phyloP scores from a whole-genome alignment of 2,113 vertebrate genomes.

The Mesocricetus auratus region DNA sequence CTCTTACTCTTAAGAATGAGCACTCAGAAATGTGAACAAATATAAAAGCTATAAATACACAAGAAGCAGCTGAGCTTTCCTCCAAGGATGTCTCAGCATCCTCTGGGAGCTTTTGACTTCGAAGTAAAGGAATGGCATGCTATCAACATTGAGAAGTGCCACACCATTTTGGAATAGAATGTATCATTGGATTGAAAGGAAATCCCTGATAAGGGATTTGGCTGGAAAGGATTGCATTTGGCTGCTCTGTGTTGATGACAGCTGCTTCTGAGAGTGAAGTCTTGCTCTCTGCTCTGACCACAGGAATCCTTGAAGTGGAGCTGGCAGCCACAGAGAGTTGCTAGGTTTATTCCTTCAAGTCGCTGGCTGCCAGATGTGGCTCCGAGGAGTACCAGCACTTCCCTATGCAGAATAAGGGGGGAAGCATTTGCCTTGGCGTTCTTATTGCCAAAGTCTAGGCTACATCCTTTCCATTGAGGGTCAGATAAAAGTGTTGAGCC shows the following conservation, averaged over 20 bases:
- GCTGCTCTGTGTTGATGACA: background rate
- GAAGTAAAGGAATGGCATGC: conserved; percentile 11
- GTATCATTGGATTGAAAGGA: conserved; percentile 42
- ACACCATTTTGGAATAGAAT: background rate
- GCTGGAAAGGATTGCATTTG: conserved; percentile 18
- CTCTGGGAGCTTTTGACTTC: conserved; percentile 26
- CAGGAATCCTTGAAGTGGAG: background rate
- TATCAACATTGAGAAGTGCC: background rate
- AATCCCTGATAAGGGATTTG: conserved; percentile 53
- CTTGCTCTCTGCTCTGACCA: conserved; percentile 40
- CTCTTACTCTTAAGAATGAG: background rate
- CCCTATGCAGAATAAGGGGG: background rate
- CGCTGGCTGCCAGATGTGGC: background rate
- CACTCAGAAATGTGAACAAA: background rate
- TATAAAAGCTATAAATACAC: background rate
- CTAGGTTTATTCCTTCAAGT: background rate
- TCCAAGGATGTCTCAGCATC: background rate
- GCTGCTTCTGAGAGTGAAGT: conserved; percentile 14
- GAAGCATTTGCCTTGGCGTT: background rate
- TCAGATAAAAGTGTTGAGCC: background rate
- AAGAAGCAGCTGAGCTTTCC: background rate
- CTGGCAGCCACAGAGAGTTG: background rate
- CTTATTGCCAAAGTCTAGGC: background rate
- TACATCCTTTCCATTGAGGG: background rate
- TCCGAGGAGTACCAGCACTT: background rate